Percentiles rank a stretch among this genome's conserved stretches.
phyloP scores from a whole-genome alignment of 2,888 invertebrate genomes.

The Agelastica alni region DNA sequence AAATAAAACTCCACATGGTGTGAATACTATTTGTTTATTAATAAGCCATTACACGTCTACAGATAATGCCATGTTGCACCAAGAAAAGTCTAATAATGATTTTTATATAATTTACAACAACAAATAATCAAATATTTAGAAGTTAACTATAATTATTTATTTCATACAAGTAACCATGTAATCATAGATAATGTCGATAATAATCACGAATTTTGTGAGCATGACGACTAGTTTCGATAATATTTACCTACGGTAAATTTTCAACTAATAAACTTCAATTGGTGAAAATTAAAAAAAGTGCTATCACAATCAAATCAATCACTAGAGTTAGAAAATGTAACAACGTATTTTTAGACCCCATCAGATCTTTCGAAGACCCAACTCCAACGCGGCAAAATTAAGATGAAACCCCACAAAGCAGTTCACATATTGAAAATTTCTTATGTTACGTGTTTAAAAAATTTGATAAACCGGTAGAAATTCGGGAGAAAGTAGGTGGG shows the following conservation, averaged over 20 bases:
- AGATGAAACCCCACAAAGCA: no score
- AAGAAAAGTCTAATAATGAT: slow-evolving; percentile 40
- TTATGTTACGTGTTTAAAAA: no score
- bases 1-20: no score
- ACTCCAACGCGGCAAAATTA: no score
- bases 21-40: slow-evolving; percentile 37
- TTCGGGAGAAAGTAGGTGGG: no score
- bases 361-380: no score
- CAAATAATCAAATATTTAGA: no score
- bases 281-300: slow-evolving; percentile 32
- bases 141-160: not conserved
- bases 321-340: slow-evolving; percentile 27
- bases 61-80: slow-evolving; percentile 43
- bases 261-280: slow-evolving; percentile 26
- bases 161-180: not conserved
- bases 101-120: slow-evolving; percentile 33
- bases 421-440: no score
- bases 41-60: slow-evolving; percentile 38
- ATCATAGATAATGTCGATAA: slow-evolving; percentile 11
- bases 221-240: slow-evolving; percentile 40
- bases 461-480: no score
- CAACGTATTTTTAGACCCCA: no score
- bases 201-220: slow-evolving; percentile 48
- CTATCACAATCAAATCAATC: slow-evolving; percentile 36
- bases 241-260: slow-evolving; percentile 41